Evolutionary conservation across 2,113 vertebrate genomes (phyloP).

Genomic region (Archocentrus centrarchus): DNA sequence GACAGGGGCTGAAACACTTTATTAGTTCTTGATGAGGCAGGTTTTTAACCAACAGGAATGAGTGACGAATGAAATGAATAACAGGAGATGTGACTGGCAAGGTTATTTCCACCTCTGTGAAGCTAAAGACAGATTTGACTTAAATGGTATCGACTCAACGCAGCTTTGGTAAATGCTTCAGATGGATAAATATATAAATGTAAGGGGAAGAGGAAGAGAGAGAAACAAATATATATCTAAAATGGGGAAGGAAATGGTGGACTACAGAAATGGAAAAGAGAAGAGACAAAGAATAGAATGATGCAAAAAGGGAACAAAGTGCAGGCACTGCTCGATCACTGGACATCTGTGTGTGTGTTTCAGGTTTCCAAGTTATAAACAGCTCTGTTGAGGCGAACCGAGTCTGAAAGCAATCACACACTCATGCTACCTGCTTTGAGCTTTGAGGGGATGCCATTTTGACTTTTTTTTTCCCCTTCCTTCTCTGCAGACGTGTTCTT

Average conservation of each 20-base stretch:
- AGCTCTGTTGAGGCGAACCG: constrained; percentile 63
- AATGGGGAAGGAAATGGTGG: constrained; percentile 17
- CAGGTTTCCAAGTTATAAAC: constrained; percentile 35
- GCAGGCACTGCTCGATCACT: background rate
- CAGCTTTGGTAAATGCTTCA: background rate
- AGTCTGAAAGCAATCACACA: constrained; percentile 60
- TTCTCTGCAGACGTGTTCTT: constrained; percentile 45
- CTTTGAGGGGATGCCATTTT: constrained; percentile 44
- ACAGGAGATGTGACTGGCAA: constrained; percentile 7
- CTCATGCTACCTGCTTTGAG: constrained; percentile 39
- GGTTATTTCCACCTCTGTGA: constrained; percentile 22
- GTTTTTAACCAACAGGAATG: constrained; percentile 7
- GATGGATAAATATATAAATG: background rate
- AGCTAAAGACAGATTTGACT: constrained; percentile 15
- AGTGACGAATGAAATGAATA: background rate
- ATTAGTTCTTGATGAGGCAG: constrained; percentile 47
- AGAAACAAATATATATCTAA: constrained; percentile 5
- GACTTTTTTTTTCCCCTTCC: background rate
- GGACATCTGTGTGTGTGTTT: constrained; percentile 10
- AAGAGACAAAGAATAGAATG: constrained; percentile 19
- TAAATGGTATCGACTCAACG: background rate
- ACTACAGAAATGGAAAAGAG: background rate
- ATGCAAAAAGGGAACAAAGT: constrained; percentile 29
- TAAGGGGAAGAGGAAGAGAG: background rate
- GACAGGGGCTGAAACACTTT: constrained; percentile 33